Evolutionary conservation across 1,140 invertebrate genomes (phyloP).

Genomic region (Bombus polaris): DNA sequence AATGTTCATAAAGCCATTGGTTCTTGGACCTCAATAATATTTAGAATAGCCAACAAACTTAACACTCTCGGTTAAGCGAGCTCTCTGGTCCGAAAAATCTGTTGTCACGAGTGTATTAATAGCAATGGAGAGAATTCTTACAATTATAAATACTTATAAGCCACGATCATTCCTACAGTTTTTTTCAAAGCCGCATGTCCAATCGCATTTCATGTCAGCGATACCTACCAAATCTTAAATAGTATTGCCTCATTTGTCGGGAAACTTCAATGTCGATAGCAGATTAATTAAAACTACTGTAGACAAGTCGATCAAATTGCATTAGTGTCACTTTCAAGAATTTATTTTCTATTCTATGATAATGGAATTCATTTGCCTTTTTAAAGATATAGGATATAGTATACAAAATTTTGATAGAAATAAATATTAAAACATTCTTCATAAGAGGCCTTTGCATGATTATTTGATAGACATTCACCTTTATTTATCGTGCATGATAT

Average conservation of each 20-base stretch:
- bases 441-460: constrained; percentile 45
- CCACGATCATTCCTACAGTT: constrained; percentile 69
- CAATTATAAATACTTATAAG: constrained; percentile 74
- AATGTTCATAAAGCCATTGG: constrained; percentile 52
- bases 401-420: constrained; percentile 35
- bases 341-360: constrained; percentile 14
- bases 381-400: background rate
- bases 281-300: constrained; percentile 26
- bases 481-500: constrained; percentile 62
- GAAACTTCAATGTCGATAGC: constrained; percentile 22
- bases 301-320: constrained; percentile 22
- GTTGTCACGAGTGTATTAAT: constrained; percentile 40
- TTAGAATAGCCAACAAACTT: constrained; percentile 73
- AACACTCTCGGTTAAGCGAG: constrained; percentile 73
- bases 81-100: constrained; percentile 59
- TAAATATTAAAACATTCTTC: constrained; percentile 46
- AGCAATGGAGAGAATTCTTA: constrained; percentile 56
- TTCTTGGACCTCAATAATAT: constrained; percentile 55
- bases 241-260: constrained; percentile 34
- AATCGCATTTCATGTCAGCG: constrained; percentile 64
- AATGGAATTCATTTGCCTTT: constrained; percentile 6
- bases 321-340: background rate
- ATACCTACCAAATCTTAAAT: constrained; percentile 55
- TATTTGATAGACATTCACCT: constrained; percentile 55
- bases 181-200: constrained; percentile 74